Evolutionary conservation across 2,888 invertebrate genomes (phyloP), one percentile per base, ranked within the genome.

Genomic region (Amblyjoppa fuscipennis): DNA sequence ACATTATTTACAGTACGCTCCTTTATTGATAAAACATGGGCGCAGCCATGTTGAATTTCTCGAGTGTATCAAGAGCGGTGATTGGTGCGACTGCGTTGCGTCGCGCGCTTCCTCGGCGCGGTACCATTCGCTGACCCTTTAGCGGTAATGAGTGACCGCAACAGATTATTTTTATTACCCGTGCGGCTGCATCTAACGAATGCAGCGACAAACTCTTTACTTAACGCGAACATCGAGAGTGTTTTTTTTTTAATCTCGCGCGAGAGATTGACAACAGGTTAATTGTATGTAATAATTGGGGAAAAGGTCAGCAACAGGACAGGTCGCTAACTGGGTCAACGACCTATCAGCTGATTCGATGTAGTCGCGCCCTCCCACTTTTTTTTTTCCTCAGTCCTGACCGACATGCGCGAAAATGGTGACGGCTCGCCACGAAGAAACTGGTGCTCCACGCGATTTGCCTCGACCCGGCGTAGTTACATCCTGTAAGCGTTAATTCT

Each of bases 351-450:
- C 86, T 86, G 83, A 81, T 84, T 81, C 68, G 69, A 81, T 81
- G 69, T 70, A 75, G 20, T 51, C 34, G 66, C 79, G 2, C 41
- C 41, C 20, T 28, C 64, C 28, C 56, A n/a, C 45, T n/a, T n/a
- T 5, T 31, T 49, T 38, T 59, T 78, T 61, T 16, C 38, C 38
- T 38, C 28, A 53, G 53, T 31, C 51, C 59, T 76, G 73, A 68
- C 51, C 84, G 88, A 87, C 89, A 88, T 90, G 90, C 90, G 89
- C 87, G 78, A 83, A 87, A 88, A 91, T 91, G 89, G 88, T 88
- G 89, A 88, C 90, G 87, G 86, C 53, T 84, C 79, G 81, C 80
- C 56, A 85, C 91, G 90, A 90, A 90, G 89, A 89, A 90, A 87
- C 90, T 90, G 90, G 90, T 88, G 90, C 85, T 83, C 85, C 89